These are phyloP conservation scores for Tetrapedia diversipes DNA, from an alignment of 2,888 invertebrate genomes.

Conservation along the genomic window DNA sequence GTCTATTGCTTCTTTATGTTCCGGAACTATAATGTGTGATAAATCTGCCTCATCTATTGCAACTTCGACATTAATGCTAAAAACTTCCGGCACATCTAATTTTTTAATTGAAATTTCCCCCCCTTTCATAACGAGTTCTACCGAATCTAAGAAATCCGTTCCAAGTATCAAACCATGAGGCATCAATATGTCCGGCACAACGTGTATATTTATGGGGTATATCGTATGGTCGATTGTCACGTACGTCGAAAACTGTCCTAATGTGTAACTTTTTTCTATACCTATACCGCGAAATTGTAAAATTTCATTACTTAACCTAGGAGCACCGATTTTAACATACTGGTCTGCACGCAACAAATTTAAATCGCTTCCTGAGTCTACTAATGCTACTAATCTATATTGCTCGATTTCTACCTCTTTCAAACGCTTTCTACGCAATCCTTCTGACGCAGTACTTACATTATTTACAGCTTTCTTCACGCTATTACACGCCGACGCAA, in stretches of 20 bases:
- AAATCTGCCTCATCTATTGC: background rate
- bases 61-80: background rate
- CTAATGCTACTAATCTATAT: conserved; percentile 13
- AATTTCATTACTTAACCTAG: conserved; percentile 17
- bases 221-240: conserved; percentile 37
- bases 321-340: conserved; percentile 22
- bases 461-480: background rate
- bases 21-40: background rate
- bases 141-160: conserved; percentile 30
- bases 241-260: conserved; percentile 14
- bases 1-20: background rate
- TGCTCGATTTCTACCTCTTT: conserved; percentile 14
- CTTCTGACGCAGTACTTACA: background rate
- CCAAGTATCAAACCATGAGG: conserved; percentile 40
- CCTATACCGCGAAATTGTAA: conserved; percentile 54
- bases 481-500: background rate
- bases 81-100: conserved; percentile 1
- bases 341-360: conserved; percentile 14
- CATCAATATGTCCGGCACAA: conserved; percentile 40
- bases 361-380: conserved; percentile 29
- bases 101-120: conserved; percentile 28
- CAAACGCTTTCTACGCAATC: background rate
- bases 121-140: background rate
- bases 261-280: conserved; percentile 30
- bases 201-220: conserved; percentile 38